Evolutionary conservation across 1,140 invertebrate genomes (phyloP).

Genomic region (Odontomachus brunneus): DNA sequence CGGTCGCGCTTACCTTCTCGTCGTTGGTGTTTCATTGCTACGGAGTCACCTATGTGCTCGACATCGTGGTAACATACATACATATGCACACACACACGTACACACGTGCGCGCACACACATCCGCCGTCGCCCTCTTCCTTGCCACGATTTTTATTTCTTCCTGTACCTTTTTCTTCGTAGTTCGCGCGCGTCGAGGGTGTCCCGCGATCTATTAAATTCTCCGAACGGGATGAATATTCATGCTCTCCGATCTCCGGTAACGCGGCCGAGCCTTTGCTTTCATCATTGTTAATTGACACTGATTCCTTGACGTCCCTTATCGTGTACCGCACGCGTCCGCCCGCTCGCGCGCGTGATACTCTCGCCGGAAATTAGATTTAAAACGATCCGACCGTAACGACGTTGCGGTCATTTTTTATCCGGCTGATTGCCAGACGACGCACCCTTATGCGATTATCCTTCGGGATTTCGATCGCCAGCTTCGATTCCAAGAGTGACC

Average conservation of each 20-base stretch:
- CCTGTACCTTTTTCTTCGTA: slow-evolving; percentile 48
- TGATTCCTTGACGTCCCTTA: slow-evolving; percentile 73
- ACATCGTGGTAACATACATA: not conserved
- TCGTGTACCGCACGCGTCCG: slow-evolving; percentile 47
- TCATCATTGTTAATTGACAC: slow-evolving; percentile 75
- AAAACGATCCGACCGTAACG: slow-evolving; percentile 72
- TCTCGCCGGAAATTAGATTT: slow-evolving; percentile 69
- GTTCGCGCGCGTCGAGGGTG: slow-evolving; percentile 22
- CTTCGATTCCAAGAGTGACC: not conserved
- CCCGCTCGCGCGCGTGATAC: slow-evolving; percentile 48
- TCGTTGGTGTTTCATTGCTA: slow-evolving; percentile 45
- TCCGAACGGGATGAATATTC: slow-evolving; percentile 71
- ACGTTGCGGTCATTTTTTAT: slow-evolving; percentile 72
- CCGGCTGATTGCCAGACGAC: slow-evolving; percentile 55
- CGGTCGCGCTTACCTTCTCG: slow-evolving; percentile 48
- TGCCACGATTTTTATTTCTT: slow-evolving; percentile 65
- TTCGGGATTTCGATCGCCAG: slow-evolving; percentile 17
- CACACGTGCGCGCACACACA: not conserved
- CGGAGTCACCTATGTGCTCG: slow-evolving; percentile 2
- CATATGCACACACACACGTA: no score
- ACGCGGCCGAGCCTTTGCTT: slow-evolving; percentile 72
- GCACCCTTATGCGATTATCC: slow-evolving; percentile 48
- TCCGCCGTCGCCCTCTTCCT: slow-evolving; percentile 21
- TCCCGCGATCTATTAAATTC: slow-evolving; percentile 71
- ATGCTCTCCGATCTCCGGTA: slow-evolving; percentile 62